A percentile compares a stretch with the other conserved stretches of the same genome.
Evolutionary conservation across 2,888 invertebrate species (phyloP).

Genomic region (Chesias legatella): DNA sequence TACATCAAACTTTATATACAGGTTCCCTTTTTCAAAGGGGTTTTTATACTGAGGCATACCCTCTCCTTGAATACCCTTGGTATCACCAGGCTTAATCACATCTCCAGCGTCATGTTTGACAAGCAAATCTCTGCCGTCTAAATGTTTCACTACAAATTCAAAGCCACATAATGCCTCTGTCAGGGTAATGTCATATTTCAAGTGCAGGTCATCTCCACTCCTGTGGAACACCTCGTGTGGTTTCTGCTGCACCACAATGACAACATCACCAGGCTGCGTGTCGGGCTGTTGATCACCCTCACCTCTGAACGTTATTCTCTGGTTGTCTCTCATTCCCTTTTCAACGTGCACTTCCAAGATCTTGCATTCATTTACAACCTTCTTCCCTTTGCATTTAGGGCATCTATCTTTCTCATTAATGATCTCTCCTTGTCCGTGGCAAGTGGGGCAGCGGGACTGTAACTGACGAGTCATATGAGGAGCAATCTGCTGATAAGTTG

Average conservation of each 20-base stretch:
- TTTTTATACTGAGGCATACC: conserved; percentile 95
- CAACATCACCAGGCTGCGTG: conserved; percentile 92
- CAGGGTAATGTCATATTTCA: conserved; percentile 87
- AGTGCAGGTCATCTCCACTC: conserved; percentile 85
- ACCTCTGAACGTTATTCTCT: conserved; percentile 91
- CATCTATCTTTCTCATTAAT: conserved; percentile 92
- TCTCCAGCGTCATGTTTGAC: conserved; percentile 89
- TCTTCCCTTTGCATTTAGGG: conserved; percentile 89
- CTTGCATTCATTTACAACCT: conserved; percentile 90
- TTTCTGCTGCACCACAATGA: conserved; percentile 91
- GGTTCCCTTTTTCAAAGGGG: conserved; percentile 92
- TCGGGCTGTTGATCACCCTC: conserved; percentile 96
- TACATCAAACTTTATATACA: conserved; percentile 92
- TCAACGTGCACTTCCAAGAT: conserved; percentile 93
- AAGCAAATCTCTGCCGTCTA: conserved; percentile 92
- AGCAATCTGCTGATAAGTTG: conserved; percentile 85
- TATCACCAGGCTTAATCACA: conserved; percentile 90
- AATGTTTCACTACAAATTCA: conserved; percentile 89
- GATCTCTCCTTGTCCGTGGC: conserved; percentile 85
- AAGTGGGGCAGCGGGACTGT: conserved; percentile 82
- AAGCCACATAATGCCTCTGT: conserved; percentile 96
- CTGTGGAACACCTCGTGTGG: conserved; percentile 90
- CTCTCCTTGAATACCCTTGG: conserved; percentile 89
- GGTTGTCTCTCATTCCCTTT: conserved; percentile 92
- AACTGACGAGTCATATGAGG: conserved; percentile 83